phyloP scores from a whole-genome alignment of 2,113 vertebrate species.

The Phyllostomus discolor region DNA sequence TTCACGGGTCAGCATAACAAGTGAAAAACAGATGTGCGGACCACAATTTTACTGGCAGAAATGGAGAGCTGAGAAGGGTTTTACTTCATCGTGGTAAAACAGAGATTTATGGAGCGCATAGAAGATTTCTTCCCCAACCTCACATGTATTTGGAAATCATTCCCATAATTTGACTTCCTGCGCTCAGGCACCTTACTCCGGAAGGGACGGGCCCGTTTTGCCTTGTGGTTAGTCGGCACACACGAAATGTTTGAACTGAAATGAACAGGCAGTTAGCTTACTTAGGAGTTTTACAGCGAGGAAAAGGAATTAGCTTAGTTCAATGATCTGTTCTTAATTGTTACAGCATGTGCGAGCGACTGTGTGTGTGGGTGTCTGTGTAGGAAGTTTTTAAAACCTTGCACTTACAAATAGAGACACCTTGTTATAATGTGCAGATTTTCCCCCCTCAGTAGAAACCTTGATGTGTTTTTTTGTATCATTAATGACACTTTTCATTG shows the following conservation, averaged over 20 bases:
- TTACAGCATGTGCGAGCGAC: not conserved
- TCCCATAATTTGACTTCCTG: not conserved
- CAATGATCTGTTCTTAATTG: not conserved
- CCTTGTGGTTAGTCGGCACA: not conserved
- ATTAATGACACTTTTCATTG: not conserved
- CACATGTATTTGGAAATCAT: not conserved
- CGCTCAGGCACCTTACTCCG: not conserved
- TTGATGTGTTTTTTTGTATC: not conserved
- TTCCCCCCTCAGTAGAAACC: not conserved
- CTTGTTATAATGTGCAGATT: not conserved
- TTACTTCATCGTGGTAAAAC: not conserved
- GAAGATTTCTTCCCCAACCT: not conserved
- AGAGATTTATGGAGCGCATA: not conserved
- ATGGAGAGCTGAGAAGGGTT: not conserved
- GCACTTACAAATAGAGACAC: not conserved
- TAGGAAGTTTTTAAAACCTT: not conserved
- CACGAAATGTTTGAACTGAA: not conserved
- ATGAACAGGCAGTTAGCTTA: not conserved
- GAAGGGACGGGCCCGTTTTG: not conserved
- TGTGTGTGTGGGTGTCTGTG: not conserved
- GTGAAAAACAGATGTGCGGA: not conserved
- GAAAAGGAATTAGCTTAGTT: not conserved
- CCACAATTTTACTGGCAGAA: not conserved
- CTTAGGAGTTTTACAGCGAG: not conserved
- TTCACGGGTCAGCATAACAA: not conserved